Conservation (phyloP, 2,797 vertebrate species). For the Perdix hodgsoniae region DNA sequence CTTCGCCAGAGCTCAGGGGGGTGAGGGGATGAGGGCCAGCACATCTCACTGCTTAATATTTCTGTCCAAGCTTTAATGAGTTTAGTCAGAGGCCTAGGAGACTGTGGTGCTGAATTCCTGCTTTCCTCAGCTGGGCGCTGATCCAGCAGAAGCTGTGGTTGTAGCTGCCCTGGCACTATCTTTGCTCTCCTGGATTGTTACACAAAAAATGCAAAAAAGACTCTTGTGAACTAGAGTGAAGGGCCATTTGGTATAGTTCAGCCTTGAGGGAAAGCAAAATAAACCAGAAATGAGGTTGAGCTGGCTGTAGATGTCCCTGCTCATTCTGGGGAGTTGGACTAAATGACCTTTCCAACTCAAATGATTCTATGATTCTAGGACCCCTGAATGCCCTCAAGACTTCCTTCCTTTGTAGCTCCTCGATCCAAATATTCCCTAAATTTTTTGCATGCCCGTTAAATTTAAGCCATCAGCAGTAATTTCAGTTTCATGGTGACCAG, state of each 20-base stretch:
- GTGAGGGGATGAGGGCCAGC: neutral
- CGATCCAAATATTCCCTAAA: conserved; percentile 36
- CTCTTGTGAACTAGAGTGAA: neutral
- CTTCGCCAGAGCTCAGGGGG: neutral
- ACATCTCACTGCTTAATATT: neutral
- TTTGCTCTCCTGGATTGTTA: conserved; percentile 7
- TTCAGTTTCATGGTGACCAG: conserved; percentile 19
- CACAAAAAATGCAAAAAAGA: neutral
- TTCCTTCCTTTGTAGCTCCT: conserved; percentile 20
- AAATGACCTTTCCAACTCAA: no score
- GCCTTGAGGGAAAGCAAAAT: conserved; percentile 31
- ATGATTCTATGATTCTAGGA: neutral
- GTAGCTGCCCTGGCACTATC: conserved; percentile 51
- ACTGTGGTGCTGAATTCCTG: neutral
- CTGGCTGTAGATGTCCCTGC: no score
- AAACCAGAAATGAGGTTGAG: conserved; percentile 5
- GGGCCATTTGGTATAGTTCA: neutral
- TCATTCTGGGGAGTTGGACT: no score
- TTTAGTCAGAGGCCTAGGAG: conserved; percentile 29
- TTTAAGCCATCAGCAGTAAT: conserved; percentile 54
- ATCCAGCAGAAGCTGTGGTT: conserved; percentile 40
- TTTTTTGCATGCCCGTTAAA: conserved; percentile 24
- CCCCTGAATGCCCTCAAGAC: neutral
- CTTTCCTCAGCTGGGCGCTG: conserved; percentile 11
- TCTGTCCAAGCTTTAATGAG: conserved; percentile 26